A percentile compares a stretch with the other conserved stretches of the same genome.
Conservation (phyloP, 2,113 vertebrate genomes). For the Gobiocypris rarus region DNA sequence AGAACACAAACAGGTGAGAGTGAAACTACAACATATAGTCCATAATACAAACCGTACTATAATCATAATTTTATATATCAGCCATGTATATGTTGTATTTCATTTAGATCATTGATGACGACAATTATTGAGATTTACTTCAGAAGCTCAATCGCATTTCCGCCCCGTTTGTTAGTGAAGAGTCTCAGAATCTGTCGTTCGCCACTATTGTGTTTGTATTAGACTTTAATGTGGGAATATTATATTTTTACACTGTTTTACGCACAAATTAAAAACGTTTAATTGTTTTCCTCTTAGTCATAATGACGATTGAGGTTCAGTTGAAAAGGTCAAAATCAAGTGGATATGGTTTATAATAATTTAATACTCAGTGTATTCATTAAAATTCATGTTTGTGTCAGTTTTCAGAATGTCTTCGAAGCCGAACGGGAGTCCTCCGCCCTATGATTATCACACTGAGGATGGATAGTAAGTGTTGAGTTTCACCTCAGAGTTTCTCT, state of each 20-base stretch:
- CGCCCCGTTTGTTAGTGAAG: background rate
- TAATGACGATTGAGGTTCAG: background rate
- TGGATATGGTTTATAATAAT: background rate
- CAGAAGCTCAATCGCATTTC: background rate
- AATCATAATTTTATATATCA: background rate
- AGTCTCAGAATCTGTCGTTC: background rate
- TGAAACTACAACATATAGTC: background rate
- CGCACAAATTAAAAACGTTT: background rate
- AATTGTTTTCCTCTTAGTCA: background rate
- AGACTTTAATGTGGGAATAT: background rate
- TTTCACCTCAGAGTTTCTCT: slow-evolving; percentile 8
- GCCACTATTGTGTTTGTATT: background rate
- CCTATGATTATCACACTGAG: slow-evolving; percentile 73
- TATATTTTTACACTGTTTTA: background rate
- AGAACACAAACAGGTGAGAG: slow-evolving; percentile 19
- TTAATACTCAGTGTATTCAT: background rate
- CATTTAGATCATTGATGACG: too few relatives aligned
- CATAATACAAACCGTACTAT: background rate
- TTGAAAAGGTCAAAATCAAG: background rate
- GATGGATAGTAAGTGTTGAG: slow-evolving; percentile 80
- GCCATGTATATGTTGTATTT: too few relatives aligned
- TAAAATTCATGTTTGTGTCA: background rate
- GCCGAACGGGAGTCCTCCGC: slow-evolving; percentile 86
- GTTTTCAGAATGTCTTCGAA: slow-evolving; percentile 78
- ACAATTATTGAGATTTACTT: background rate